These are phyloP conservation scores for Yponomeuta evonymella DNA, from an alignment of 2,888 invertebrate species.

Conservation along the genomic window DNA sequence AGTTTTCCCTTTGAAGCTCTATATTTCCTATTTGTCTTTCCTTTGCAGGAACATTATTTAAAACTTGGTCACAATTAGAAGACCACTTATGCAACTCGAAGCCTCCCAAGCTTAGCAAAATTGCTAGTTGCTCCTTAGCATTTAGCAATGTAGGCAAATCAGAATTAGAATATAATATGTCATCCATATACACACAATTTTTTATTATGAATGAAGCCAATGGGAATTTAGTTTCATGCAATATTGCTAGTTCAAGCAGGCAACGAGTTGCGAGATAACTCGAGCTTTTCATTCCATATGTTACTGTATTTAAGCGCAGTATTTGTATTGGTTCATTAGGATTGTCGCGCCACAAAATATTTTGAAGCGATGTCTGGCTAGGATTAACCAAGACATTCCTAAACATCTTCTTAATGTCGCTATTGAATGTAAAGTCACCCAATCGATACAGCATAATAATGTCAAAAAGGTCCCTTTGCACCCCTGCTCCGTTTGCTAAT, in stretches of 20 bases:
- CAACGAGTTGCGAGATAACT: slow-evolving; percentile 20
- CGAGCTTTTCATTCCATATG: slow-evolving; percentile 16
- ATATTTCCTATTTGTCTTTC: too few relatives aligned
- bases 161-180: slow-evolving; percentile 15
- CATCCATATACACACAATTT: slow-evolving; percentile 20
- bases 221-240: slow-evolving; percentile 14
- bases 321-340: background rate
- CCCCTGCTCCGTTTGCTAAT: background rate
- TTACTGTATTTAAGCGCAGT: background rate
- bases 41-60: too few relatives aligned
- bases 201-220: slow-evolving; percentile 18
- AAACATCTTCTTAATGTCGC: slow-evolving; percentile 9
- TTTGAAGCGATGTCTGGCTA: slow-evolving; percentile 5
- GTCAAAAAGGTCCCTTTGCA: slow-evolving; percentile 13
- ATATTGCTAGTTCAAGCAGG: slow-evolving; percentile 18
- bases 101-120: slow-evolving; percentile 17
- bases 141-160: background rate
- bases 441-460: slow-evolving; percentile 10
- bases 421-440: background rate
- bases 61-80: too few relatives aligned
- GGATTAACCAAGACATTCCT: slow-evolving; percentile 1
- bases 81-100: background rate
- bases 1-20: too few relatives aligned
- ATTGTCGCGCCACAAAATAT: slow-evolving; percentile 14
- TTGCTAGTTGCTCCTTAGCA: background rate